A percentile compares a stretch with the other conserved stretches of the same genome.
These are phyloP conservation scores for Pelochelys cantorii DNA, from an alignment of 2,797 vertebrate species.

Conservation along the genomic window DNA sequence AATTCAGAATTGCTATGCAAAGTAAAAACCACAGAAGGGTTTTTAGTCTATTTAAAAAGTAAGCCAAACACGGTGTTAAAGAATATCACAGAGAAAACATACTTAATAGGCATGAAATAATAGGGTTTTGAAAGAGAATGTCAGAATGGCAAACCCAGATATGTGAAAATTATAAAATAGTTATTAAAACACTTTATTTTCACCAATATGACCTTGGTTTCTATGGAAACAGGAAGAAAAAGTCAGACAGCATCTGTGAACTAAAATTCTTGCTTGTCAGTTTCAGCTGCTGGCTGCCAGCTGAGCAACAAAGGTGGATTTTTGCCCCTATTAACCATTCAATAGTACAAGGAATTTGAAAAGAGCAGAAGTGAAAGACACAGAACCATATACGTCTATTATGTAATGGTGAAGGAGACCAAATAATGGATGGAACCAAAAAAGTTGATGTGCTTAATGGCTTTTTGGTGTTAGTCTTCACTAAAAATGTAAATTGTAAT, in stretches of 20 bases:
- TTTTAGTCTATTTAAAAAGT: slow-evolving; percentile 29
- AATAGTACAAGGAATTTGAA: background rate
- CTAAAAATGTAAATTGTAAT: background rate
- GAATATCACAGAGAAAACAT: background rate
- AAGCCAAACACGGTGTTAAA: slow-evolving; percentile 11
- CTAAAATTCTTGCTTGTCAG: background rate
- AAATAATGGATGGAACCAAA: background rate
- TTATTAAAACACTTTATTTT: slow-evolving; percentile 45
- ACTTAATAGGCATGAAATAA: slow-evolving; percentile 32
- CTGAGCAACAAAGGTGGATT: background rate
- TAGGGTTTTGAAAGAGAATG: background rate
- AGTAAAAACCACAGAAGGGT: background rate
- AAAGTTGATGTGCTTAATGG: background rate
- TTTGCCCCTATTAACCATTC: background rate
- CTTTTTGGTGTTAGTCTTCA: background rate
- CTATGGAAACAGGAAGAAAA: slow-evolving; percentile 69
- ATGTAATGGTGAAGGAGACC: background rate
- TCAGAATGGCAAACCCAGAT: slow-evolving; percentile 24
- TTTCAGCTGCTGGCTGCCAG: background rate
- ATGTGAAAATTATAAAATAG: slow-evolving; percentile 35
- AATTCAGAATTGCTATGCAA: slow-evolving; percentile 10
- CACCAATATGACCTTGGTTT: slow-evolving; percentile 48
- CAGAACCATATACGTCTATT: background rate
- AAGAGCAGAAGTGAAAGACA: background rate
- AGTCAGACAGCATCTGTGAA: slow-evolving; percentile 22